These are phyloP conservation scores for Eilema griseolum DNA, from an alignment of 2,888 invertebrate species.

Conservation along the genomic window DNA sequence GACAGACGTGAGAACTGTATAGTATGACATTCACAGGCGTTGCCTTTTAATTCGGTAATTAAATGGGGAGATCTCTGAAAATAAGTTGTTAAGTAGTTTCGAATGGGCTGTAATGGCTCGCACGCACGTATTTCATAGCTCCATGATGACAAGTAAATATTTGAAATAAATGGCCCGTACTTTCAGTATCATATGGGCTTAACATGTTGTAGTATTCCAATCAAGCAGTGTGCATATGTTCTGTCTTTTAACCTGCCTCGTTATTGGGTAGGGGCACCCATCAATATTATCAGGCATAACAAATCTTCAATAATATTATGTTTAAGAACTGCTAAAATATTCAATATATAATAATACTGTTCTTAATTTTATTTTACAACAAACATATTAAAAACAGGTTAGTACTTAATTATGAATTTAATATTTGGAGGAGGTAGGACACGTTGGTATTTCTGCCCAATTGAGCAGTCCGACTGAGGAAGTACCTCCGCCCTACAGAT, in stretches of 20 bases:
- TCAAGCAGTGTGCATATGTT: neutral
- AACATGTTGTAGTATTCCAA: neutral
- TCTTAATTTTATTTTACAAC: too few species aligned
- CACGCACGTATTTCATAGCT: conserved; percentile 25
- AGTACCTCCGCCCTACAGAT: too few species aligned
- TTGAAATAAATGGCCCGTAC: conserved; percentile 19
- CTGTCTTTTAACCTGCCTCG: too few species aligned
- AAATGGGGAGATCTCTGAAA: conserved; percentile 52
- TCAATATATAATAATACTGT: too few species aligned
- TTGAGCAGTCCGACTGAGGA: too few species aligned
- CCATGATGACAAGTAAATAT: conserved; percentile 34
- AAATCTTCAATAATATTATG: neutral
- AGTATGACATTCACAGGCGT: conserved; percentile 75
- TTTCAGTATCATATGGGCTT: neutral
- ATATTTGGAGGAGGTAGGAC: too few species aligned
- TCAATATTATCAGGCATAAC: neutral
- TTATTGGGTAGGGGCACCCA: too few species aligned
- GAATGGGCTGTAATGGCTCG: conserved; percentile 44
- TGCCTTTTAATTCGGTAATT: conserved; percentile 58
- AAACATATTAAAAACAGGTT: too few species aligned
- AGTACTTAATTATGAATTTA: too few species aligned
- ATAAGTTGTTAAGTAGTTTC: conserved; percentile 56
- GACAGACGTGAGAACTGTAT: conserved; percentile 81
- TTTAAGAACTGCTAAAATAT: neutral
- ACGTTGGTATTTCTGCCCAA: too few species aligned